Conservation (phyloP, 2,888 invertebrate species). For the Troides oblongomaculatus region DNA sequence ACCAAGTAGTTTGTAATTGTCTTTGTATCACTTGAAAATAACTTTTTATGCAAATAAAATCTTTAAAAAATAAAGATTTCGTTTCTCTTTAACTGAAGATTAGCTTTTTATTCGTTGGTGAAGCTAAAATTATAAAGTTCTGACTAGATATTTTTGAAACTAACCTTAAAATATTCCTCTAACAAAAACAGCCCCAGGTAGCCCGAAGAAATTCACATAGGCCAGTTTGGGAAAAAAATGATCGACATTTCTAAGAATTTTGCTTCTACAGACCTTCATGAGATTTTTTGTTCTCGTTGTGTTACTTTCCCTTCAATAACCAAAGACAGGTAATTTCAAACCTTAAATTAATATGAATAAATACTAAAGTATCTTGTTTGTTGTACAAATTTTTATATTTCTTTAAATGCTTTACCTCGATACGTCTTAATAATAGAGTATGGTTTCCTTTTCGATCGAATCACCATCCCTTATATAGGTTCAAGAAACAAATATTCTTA, state of each 20-base stretch:
- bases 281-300: constrained; percentile 41
- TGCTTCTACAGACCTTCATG: constrained; percentile 38
- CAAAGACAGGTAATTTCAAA: constrained; percentile 28
- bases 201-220: constrained; percentile 48
- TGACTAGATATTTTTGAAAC: constrained; percentile 15
- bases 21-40: no score
- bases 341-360: background rate
- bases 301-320: constrained; percentile 36
- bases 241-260: constrained; percentile 61
- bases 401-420: constrained; percentile 19
- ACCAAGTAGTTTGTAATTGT: no score
- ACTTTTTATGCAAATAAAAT: no score
- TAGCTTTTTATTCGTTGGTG: no score
- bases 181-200: constrained; percentile 47
- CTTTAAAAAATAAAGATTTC: no score
- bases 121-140: background rate
- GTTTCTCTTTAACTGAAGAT: no score
- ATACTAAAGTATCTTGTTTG: background rate
- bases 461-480: background rate
- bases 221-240: constrained; percentile 46
- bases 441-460: background rate
- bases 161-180: constrained; percentile 28
- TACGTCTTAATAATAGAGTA: constrained; percentile 6
- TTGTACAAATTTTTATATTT: constrained; percentile 14
- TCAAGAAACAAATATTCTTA: background rate